These are phyloP conservation scores for Nebria brevicollis DNA, from an alignment of 2,888 invertebrate species.

Conservation along the genomic window DNA sequence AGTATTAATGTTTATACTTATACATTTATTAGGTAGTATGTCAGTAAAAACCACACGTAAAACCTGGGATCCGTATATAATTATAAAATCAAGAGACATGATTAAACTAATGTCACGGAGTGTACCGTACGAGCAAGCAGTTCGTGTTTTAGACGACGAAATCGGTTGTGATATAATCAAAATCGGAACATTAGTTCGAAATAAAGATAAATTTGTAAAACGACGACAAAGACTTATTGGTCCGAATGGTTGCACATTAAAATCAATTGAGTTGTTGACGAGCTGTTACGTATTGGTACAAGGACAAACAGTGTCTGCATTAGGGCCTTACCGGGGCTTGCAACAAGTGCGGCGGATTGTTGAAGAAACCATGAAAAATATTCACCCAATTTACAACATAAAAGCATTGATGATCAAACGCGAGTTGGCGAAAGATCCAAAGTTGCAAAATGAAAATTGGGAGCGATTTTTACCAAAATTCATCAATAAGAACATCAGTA, in stretches of 20 bases:
- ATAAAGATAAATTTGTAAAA: slow-evolving; percentile 94
- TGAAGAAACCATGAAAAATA: slow-evolving; percentile 97
- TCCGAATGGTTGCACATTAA: slow-evolving; percentile 97
- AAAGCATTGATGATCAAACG: slow-evolving; percentile 97
- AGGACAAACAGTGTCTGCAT: slow-evolving; percentile 94
- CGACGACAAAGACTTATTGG: slow-evolving; percentile 94
- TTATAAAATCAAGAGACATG: slow-evolving; percentile 95
- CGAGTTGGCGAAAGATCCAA: slow-evolving; percentile 93
- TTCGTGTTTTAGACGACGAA: slow-evolving; percentile 87
- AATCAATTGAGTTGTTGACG: slow-evolving; percentile 95
- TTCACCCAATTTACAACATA: slow-evolving; percentile 98
- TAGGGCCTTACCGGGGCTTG: slow-evolving; percentile 95
- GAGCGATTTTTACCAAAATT: slow-evolving; percentile 96
- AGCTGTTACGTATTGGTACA: slow-evolving; percentile 97
- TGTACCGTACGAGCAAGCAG: slow-evolving; percentile 96
- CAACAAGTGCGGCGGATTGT: slow-evolving; percentile 89
- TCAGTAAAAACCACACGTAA: slow-evolving; percentile 93
- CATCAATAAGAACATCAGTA: slow-evolving; percentile 84
- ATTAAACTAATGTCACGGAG: slow-evolving; percentile 94
- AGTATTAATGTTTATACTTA: not conserved
- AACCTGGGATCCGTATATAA: slow-evolving; percentile 98
- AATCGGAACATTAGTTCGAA: slow-evolving; percentile 89
- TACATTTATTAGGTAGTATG: slow-evolving; percentile 74
- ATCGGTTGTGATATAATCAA: slow-evolving; percentile 96
- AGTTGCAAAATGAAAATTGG: slow-evolving; percentile 94